phyloP scores from a whole-genome alignment of 2,113 vertebrate genomes.

The Hydropotes inermis region DNA sequence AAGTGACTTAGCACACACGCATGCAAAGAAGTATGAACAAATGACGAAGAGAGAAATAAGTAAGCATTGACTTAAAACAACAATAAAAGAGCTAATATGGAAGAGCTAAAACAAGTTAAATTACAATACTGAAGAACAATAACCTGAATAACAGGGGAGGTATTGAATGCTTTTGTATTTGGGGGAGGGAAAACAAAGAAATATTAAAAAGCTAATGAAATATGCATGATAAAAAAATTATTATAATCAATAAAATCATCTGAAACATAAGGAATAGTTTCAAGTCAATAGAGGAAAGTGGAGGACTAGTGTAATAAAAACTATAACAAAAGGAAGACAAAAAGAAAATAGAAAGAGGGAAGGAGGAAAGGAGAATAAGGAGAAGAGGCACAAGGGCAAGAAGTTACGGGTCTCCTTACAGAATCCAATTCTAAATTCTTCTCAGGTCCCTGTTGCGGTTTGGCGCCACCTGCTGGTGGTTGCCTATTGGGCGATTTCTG shows the following conservation, averaged over 20 bases:
- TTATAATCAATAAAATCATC: background rate
- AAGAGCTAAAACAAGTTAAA: background rate
- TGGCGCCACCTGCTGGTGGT: conserved; percentile 50
- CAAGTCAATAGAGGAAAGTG: background rate
- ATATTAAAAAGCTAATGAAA: background rate
- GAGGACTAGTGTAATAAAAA: background rate
- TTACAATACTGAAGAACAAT: background rate
- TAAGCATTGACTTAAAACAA: background rate
- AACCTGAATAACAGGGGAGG: background rate
- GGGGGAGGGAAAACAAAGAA: background rate
- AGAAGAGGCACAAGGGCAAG: background rate
- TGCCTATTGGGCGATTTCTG: background rate
- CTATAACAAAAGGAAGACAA: background rate
- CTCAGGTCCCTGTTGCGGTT: background rate
- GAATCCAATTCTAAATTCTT: background rate
- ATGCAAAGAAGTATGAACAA: background rate
- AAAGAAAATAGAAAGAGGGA: background rate
- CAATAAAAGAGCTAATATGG: background rate
- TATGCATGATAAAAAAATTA: background rate
- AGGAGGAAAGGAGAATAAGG: background rate
- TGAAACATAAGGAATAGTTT: conserved; percentile 22
- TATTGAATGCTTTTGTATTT: background rate
- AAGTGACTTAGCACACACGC: too few species aligned
- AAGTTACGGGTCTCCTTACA: background rate
- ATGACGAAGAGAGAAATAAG: background rate